Evolutionary conservation across 2,113 vertebrate species (phyloP), one percentile per base, ranked within the genome.

Genomic region (Crocuta crocuta): DNA sequence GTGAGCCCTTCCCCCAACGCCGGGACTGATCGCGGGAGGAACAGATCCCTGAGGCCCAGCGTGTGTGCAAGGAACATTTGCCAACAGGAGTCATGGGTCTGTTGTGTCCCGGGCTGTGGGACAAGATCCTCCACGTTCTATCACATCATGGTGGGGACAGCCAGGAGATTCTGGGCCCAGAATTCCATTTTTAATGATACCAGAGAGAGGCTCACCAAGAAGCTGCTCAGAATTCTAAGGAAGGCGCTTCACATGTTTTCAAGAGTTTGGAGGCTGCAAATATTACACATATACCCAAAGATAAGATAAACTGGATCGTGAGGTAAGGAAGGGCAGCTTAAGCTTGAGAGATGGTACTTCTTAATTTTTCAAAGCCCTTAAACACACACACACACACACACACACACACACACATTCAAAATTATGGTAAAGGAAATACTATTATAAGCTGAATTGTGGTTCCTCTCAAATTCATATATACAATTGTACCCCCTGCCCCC

Each of bases 21-120:
- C 39, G 0, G n/a, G 43, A 21, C n/a, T 23, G 12, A 17, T n/a
- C 0, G 1, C 0, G 35, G 39, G 35, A 45, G 63, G 13, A 1
- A 17, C 28, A 2, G 21, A 15, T 31, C 23, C 17, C 66, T 39
- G 53, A 66, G 24, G 26, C 28, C n/a, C 21, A 5, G 26, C 0
- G 31, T 1, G 0, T 8, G 70, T 23, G 11, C 0, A 4, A 12
- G 79, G 80, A 53, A 11, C 0, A 4, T 15, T 53, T n/a, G 48
- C 19, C 31, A 0, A 3, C 5, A 39, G 13, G 1, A 28, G 50
- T n/a, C 26, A 23, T 10, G 45, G 13, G 31, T 58, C 24, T 2
- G 31, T 33, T 19, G 13, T 87, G 80, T 53, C 48, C 33, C 31
- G 23, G 24, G 39, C 23, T 0, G 85, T 31, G 73, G 35, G 76